Evolutionary conservation across 2,113 vertebrate genomes (phyloP).

Genomic region (Oriolus oriolus): DNA sequence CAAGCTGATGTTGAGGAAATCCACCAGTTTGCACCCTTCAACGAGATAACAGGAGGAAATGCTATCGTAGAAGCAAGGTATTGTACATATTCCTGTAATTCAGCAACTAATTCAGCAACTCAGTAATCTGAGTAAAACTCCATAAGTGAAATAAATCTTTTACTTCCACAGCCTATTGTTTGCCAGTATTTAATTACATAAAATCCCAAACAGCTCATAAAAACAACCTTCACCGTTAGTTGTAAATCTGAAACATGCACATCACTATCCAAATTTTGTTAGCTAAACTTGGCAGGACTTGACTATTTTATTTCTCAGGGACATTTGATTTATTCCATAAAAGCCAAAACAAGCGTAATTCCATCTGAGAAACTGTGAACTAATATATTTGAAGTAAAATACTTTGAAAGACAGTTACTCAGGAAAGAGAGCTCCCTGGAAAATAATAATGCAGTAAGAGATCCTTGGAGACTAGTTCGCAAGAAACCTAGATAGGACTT

Average conservation of each 20-base stretch:
- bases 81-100: neutral
- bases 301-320: slow-evolving; percentile 34
- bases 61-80: slow-evolving; percentile 64
- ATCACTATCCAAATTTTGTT: slow-evolving; percentile 38
- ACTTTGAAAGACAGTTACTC: slow-evolving; percentile 32
- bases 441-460: slow-evolving; percentile 20
- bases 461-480: neutral
- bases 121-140: neutral
- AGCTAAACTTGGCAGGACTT: slow-evolving; percentile 41
- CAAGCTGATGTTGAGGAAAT: slow-evolving; percentile 56
- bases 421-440: neutral
- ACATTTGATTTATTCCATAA: slow-evolving; percentile 55
- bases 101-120: neutral
- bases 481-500: neutral
- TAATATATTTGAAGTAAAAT: slow-evolving; percentile 46
- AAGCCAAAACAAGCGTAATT: slow-evolving; percentile 53
- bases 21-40: slow-evolving; percentile 65
- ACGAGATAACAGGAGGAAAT: slow-evolving; percentile 51
- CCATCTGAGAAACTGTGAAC: slow-evolving; percentile 10
- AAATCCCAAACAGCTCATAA: slow-evolving; percentile 39
- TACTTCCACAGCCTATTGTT: neutral
- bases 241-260: slow-evolving; percentile 47
- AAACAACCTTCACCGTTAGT: neutral
- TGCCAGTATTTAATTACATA: slow-evolving; percentile 31
- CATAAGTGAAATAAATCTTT: neutral